Conservation (phyloP, 2,113 vertebrate species). For the Grus americana region DNA sequence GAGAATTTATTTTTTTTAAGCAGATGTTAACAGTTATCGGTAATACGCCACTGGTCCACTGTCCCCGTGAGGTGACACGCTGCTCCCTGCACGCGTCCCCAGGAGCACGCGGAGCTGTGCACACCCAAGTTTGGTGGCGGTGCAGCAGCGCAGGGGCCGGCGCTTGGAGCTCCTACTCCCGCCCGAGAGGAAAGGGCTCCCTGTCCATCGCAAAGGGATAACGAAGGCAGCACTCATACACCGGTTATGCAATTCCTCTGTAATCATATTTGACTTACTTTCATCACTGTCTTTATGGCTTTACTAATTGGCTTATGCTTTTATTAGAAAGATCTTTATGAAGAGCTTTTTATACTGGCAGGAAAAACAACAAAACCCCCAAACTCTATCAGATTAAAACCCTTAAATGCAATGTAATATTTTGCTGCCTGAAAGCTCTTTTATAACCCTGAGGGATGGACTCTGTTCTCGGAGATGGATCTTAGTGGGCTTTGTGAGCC, state of each 20-base stretch:
- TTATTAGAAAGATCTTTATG: neutral
- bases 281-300: neutral
- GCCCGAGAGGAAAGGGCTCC: too few species aligned
- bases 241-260: neutral
- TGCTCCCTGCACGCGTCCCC: neutral
- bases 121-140: neutral
- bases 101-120: neutral
- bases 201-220: accelerated
- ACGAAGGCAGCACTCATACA: neutral
- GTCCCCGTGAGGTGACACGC: neutral
- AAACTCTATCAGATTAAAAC: neutral
- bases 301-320: neutral
- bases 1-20: neutral
- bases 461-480: neutral
- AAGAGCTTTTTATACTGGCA: neutral
- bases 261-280: neutral
- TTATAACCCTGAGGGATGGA: neutral
- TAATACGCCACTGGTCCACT: neutral
- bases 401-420: neutral
- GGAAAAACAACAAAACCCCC: neutral
- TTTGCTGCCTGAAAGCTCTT: neutral
- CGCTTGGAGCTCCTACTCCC: neutral
- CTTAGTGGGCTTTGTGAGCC: neutral
- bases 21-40: neutral
- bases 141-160: neutral